Conservation (phyloP, 2,113 vertebrate genomes). For the Geococcyx californianus region DNA sequence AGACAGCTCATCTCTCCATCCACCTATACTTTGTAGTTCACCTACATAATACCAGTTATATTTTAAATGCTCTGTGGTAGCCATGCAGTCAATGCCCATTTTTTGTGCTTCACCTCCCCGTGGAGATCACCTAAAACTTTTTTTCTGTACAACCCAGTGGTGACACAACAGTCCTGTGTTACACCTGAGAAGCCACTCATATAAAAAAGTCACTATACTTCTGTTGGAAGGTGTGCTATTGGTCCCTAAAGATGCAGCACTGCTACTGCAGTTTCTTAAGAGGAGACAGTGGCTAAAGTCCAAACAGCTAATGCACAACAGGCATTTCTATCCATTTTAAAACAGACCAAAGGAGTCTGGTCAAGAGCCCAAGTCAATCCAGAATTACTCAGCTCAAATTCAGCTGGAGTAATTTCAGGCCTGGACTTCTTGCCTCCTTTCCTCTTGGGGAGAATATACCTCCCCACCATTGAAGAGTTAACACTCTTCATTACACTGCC, state of each 20-base stretch:
- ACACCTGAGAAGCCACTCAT: neutral
- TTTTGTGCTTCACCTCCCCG: neutral
- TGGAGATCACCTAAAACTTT: rapidly evolving
- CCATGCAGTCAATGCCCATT: neutral
- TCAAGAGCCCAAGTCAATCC: neutral
- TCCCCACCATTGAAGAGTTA: rapidly evolving
- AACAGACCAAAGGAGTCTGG: neutral
- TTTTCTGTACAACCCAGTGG: rapidly evolving
- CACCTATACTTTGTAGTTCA: rapidly evolving
- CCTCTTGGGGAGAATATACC: neutral
- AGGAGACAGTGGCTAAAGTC: rapidly evolving
- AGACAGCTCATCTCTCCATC: neutral
- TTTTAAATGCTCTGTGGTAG: neutral
- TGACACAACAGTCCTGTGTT: too few species aligned
- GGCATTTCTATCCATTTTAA: neutral
- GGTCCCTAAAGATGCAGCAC: neutral
- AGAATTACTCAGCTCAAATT: neutral
- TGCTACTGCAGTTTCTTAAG: neutral
- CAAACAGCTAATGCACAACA: neutral
- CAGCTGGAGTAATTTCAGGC: neutral
- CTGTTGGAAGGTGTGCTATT: neutral
- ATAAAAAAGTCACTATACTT: neutral
- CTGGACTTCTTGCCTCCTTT: neutral
- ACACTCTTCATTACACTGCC: rapidly evolving
- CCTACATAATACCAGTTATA: rapidly evolving